Base-by-base conservation (phyloP, 1,140 invertebrate species). In the Zaprionus davidi region DNA sequence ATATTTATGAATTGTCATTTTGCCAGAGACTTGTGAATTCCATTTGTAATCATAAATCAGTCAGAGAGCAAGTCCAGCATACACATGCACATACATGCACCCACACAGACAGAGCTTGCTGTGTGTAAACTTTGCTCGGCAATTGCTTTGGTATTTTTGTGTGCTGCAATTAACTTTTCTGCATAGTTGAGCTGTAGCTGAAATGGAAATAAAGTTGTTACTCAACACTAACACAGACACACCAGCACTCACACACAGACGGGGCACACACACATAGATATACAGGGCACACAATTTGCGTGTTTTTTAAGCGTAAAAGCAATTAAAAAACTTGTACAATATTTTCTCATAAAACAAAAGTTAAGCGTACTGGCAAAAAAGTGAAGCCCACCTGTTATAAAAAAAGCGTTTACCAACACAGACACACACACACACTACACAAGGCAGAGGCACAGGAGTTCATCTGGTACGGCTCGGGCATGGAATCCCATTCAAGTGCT, bases 281-380 rank as follows among this genome's bases (percentile, higher is more conserved):
- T 55, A 41, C 15, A 36, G 64, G 62, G 60, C 67, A 46, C 53
- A 55, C 68, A 69, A 63, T 70, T 78, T 75, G 53, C 71, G 59
- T 78, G 71, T 59, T 76, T 75, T 79, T 71, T 71, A 79, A 76
- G 75, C 76, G 64, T 57, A 51, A 76, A 85, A 79, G 65, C 75
- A 78, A 78, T 87, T 87, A 69, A 73, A 86, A 80, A 78, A 71
- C 71, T 82, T 80, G 68, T 68, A 78, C 68, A 72, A 82, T 81
- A 80, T 86, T 86, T 86, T 86, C 76, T 71, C 79, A 79, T 81
- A 81, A 84, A 85, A 75, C 71, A 78, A 83, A 82, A 78, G 62
- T 78, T 67, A 53, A 79, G 65, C 56, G 44, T 49, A 49, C 46
- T 58, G 22, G 24, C 22, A 28, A 67, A 73, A 72, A 71, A 53